These are phyloP conservation scores for Actinemys pallida DNA, from an alignment of 2,113 vertebrate species.

Conservation along the genomic window DNA sequence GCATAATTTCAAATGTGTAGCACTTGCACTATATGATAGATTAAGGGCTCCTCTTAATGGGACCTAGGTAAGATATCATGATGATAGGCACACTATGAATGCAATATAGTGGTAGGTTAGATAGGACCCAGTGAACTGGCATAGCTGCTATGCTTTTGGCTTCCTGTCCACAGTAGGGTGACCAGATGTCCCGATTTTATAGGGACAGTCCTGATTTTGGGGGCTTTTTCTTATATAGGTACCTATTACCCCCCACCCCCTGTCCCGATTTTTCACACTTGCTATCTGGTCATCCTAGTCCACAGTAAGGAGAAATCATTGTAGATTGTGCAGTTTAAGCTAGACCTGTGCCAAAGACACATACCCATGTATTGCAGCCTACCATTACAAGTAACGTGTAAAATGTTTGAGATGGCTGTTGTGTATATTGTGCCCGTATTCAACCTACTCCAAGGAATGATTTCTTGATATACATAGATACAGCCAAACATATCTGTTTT, in stretches of 20 bases:
- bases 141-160: neutral
- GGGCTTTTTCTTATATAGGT: no score
- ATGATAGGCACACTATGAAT: neutral
- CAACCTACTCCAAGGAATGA: neutral
- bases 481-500: neutral
- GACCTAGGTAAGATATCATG: neutral
- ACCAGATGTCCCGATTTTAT: no score
- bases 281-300: no score
- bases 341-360: neutral
- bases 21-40: neutral
- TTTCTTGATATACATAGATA: neutral
- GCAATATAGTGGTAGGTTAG: fast-evolving
- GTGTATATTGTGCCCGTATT: neutral
- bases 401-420: neutral
- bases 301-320: neutral
- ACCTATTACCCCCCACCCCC: no score
- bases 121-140: neutral
- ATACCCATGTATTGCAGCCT: neutral
- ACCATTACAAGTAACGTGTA: neutral
- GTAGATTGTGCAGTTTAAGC: fast-evolving
- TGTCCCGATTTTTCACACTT: no score
- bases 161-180: neutral
- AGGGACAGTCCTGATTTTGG: no score
- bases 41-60: neutral
- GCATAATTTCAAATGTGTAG: neutral